These are phyloP conservation scores for Lasioglossum oenotherae DNA, from an alignment of 2,888 invertebrate species.

Conservation along the genomic window DNA sequence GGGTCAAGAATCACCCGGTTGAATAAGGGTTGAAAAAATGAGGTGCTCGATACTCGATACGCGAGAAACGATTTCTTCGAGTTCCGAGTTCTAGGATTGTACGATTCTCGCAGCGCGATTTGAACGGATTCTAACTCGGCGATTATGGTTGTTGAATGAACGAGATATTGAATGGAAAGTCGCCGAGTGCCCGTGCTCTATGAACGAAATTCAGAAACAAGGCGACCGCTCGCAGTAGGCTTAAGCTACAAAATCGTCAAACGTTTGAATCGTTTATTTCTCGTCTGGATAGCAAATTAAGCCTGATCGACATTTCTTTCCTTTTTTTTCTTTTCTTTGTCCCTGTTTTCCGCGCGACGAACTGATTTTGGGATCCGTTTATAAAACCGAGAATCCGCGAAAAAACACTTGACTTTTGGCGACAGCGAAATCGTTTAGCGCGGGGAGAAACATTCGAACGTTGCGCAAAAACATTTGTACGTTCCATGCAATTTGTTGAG, in stretches of 20 bases:
- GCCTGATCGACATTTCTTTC: not conserved
- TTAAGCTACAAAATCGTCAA: slow-evolving; percentile 7
- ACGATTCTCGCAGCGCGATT: not conserved
- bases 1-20: not conserved
- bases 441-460: slow-evolving; percentile 17
- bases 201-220: slow-evolving; percentile 15
- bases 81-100: not conserved
- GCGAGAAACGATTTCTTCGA: not conserved
- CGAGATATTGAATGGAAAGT: slow-evolving; percentile 7
- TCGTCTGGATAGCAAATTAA: not conserved
- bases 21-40: not conserved
- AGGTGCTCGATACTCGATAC: not conserved
- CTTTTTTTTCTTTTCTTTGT: not conserved
- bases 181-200: slow-evolving; percentile 10
- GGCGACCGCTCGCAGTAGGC: slow-evolving; percentile 4
- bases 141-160: not conserved
- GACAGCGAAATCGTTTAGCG: slow-evolving; percentile 29
- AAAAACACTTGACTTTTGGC: not conserved
- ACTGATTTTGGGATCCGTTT: slow-evolving; percentile 14
- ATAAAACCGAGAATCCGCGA: not conserved
- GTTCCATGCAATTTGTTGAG: slow-evolving; percentile 28
- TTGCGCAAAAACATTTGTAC: slow-evolving; percentile 15
- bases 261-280: not conserved
- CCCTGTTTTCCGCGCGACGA: slow-evolving; percentile 6
- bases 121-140: not conserved